Percentiles rank a stretch among this genome's conserved stretches.
Evolutionary conservation across 1,140 invertebrate species (phyloP).

Genomic region (Heliconius hewitsoni): DNA sequence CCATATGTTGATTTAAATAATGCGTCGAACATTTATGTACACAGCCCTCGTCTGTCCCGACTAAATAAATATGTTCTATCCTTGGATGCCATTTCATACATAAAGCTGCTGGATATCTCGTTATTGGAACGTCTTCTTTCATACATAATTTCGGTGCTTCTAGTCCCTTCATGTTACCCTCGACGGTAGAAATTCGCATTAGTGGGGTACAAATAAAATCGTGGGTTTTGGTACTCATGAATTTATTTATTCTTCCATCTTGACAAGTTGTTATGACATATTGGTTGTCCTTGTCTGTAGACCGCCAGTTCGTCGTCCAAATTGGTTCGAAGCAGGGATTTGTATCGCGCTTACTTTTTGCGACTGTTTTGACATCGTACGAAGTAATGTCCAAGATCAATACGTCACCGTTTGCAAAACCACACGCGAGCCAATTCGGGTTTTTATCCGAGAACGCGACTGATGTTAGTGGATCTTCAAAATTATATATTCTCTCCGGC

Average conservation of each 20-base stretch:
- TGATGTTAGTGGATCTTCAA: slow-evolving; percentile 86
- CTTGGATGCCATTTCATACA: slow-evolving; percentile 85
- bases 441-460: slow-evolving; percentile 86
- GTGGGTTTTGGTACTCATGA: slow-evolving; percentile 77
- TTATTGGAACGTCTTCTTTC: slow-evolving; percentile 80
- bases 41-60: slow-evolving; percentile 92
- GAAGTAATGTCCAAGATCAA: slow-evolving; percentile 86
- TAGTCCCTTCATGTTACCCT: slow-evolving; percentile 84
- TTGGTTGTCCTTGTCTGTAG: slow-evolving; percentile 71
- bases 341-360: slow-evolving; percentile 78
- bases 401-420: slow-evolving; percentile 90
- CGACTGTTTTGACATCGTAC: slow-evolving; percentile 78
- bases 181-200: slow-evolving; percentile 84
- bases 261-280: slow-evolving; percentile 81
- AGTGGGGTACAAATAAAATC: slow-evolving; percentile 82
- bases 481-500: slow-evolving; percentile 88
- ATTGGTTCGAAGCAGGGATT: slow-evolving; percentile 85
- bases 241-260: slow-evolving; percentile 83
- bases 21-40: slow-evolving; percentile 88
- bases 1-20: slow-evolving; percentile 85
- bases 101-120: slow-evolving; percentile 83
- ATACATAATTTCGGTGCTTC: slow-evolving; percentile 72
- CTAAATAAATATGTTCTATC: slow-evolving; percentile 86
- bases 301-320: slow-evolving; percentile 83
- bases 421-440: slow-evolving; percentile 89